Base-by-base conservation (phyloP, 2,888 invertebrate genomes). In the Dryobotodes eremita region DNA sequence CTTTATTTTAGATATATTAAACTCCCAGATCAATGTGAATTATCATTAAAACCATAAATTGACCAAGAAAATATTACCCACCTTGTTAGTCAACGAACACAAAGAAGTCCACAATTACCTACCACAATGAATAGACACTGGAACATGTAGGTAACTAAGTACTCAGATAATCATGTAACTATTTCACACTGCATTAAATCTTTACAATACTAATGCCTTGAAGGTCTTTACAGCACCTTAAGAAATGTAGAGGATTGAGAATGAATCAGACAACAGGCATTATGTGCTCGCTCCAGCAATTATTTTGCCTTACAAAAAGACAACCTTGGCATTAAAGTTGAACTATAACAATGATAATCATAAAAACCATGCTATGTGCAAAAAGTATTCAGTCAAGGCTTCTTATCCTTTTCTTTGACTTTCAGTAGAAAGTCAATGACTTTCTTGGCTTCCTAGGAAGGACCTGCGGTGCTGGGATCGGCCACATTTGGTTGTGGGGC, bases 221-320 rank as follows among this genome's bases (percentile, higher is more conserved):
- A 82, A 84, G 73, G 71, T 71, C 42, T 82, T 62, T 53, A 59
- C 31, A 71, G 66, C 61, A 71, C 71, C 46, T 75, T 75, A 55
- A 74, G 71, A 79, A 80, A 77, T 75, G 20, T 73, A 36, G 46
- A 57, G 66, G 64, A 66, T 75, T 73, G 62, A 55, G 65, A 53
- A 78, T 89, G 88, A 86, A 71, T 88, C 90, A 88, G 73, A 71
- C 72, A 71, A 61, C 71, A 69, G 59, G 64, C 81, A 82, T 84
- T 80, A 85, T 23, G 26, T 80, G n/a, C 65, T 72, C 75, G 72
- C 66, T 71, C 73, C 69, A 79, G 81, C 71, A 75, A 82, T 80
- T 78, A 77, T 77, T 62, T 70, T 70, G 71, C 66, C 46, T 71
- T 46, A 69, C 75, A 87, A 84, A 85, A 82, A 81, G 64, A 31